A percentile compares a stretch with the other conserved stretches of the same genome.
These are phyloP conservation scores for Tokudaia tokunoshimensis DNA, from an alignment of 2,797 vertebrate genomes.

Conservation along the genomic window DNA sequence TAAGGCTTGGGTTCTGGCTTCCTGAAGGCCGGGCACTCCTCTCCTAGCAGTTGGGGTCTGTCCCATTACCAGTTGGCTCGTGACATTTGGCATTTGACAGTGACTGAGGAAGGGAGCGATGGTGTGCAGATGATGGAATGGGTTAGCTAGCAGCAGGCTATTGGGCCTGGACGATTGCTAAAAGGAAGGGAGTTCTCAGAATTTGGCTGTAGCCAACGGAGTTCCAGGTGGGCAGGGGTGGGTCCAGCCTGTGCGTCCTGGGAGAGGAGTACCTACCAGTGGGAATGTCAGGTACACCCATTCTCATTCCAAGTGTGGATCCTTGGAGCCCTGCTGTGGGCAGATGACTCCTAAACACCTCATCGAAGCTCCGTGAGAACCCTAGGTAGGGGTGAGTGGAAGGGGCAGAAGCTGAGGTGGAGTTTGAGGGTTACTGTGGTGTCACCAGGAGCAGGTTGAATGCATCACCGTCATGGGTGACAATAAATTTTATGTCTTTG, in stretches of 20 bases:
- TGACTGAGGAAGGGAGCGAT: not conserved
- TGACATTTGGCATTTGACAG: not conserved
- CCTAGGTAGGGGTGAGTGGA: not conserved
- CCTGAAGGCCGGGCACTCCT: not conserved
- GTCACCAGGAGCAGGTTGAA: not conserved
- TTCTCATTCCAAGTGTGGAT: not conserved
- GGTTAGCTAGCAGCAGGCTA: not conserved
- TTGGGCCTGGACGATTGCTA: not conserved
- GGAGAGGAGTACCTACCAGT: not conserved
- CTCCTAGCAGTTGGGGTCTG: not conserved
- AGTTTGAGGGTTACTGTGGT: not conserved
- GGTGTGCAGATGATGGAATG: not conserved
- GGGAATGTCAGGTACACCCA: not conserved
- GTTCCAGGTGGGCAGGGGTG: not conserved
- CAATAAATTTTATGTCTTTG: constrained; percentile 62
- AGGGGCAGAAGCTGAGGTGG: not conserved
- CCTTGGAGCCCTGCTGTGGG: not conserved
- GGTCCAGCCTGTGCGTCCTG: not conserved
- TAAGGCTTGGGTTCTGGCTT: not conserved
- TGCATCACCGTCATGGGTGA: not conserved
- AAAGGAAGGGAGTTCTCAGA: not conserved
- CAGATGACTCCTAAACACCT: not conserved
- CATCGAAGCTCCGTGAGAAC: not conserved
- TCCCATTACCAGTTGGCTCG: not conserved
- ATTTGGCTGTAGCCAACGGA: not conserved